A percentile compares a stretch with the other conserved stretches of the same genome.
phyloP scores from a whole-genome alignment of 2,888 invertebrate genomes.

The Keiferia lycopersicella region DNA sequence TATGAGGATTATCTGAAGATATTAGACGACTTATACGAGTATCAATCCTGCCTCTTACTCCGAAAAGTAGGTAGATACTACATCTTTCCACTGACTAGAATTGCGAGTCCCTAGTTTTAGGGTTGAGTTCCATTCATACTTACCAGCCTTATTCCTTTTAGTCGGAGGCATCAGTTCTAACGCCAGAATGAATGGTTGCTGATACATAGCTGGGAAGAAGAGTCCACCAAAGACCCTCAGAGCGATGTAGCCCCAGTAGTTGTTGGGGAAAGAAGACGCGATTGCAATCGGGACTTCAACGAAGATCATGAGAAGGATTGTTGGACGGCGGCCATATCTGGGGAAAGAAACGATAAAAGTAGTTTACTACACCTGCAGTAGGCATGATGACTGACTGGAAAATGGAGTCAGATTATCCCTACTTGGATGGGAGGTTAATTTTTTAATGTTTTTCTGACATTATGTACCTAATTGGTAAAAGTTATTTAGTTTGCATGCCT shows the following conservation, averaged over 20 bases:
- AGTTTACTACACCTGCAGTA: background rate
- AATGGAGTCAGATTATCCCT: no score
- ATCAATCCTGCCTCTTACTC: background rate
- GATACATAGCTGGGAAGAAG: slow-evolving; percentile 85
- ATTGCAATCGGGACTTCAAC: slow-evolving; percentile 83
- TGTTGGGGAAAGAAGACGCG: slow-evolving; percentile 81
- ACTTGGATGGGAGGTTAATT: no score
- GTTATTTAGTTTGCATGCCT: no score
- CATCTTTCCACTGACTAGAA: no score
- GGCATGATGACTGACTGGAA: no score
- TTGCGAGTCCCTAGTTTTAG: no score
- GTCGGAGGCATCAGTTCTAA: slow-evolving; percentile 85
- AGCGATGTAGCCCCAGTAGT: slow-evolving; percentile 81
- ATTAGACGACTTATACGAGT: no score
- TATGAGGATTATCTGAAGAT: no score
- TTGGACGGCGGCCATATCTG: slow-evolving; percentile 83
- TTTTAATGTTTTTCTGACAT: no score
- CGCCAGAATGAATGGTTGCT: slow-evolving; percentile 85
- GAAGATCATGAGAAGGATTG: slow-evolving; percentile 83
- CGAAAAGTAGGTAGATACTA: no score
- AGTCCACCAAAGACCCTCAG: slow-evolving; percentile 82
- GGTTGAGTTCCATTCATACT: no score
- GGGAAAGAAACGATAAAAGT: background rate
- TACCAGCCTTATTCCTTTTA: slow-evolving; percentile 83
- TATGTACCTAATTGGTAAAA: no score